Evolutionary conservation across 2,888 invertebrate genomes (phyloP).

Genomic region (Acanthococcus lagerstroemiae): DNA sequence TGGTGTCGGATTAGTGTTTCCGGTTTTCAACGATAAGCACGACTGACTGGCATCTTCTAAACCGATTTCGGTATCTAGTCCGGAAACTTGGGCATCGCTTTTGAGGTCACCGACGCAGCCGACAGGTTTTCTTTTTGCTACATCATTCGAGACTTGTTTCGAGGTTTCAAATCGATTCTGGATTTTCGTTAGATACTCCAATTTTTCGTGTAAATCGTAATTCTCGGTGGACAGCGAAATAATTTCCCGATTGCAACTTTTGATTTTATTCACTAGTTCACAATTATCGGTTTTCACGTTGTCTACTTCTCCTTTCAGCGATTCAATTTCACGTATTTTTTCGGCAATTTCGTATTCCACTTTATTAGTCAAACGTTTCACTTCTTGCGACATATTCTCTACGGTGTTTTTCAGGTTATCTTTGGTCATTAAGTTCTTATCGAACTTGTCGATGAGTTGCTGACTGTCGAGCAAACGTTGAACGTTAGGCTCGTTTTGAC

Average conservation of each 20-base stretch:
- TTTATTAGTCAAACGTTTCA: constrained; percentile 10
- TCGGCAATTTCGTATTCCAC: constrained; percentile 8
- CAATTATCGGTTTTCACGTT: constrained; percentile 2
- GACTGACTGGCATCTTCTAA: too few relatives aligned
- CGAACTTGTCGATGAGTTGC: background rate
- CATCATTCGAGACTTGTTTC: too few relatives aligned
- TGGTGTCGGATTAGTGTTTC: too few relatives aligned
- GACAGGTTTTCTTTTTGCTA: too few relatives aligned
- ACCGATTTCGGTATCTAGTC: too few relatives aligned
- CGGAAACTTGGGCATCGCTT: too few relatives aligned
- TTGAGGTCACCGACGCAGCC: too few relatives aligned
- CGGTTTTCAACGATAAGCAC: too few relatives aligned
- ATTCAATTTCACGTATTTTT: constrained; percentile 20
- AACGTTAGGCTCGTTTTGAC: background rate
- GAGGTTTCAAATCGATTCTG: background rate
- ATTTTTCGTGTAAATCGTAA: constrained; percentile 11
- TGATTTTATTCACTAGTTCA: constrained; percentile 2
- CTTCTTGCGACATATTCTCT: constrained; percentile 13
- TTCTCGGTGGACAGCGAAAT: constrained; percentile 13
- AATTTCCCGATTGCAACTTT: constrained; percentile 17
- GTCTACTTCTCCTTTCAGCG: constrained; percentile 10
- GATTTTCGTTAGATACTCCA: background rate
- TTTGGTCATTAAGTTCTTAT: background rate
- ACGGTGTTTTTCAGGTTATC: constrained; percentile 8
- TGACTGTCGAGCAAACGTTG: background rate